Percentiles rank a stretch among this genome's conserved stretches.
phyloP scores from a whole-genome alignment of 2,797 vertebrate species.

The Chrosomus eos region DNA sequence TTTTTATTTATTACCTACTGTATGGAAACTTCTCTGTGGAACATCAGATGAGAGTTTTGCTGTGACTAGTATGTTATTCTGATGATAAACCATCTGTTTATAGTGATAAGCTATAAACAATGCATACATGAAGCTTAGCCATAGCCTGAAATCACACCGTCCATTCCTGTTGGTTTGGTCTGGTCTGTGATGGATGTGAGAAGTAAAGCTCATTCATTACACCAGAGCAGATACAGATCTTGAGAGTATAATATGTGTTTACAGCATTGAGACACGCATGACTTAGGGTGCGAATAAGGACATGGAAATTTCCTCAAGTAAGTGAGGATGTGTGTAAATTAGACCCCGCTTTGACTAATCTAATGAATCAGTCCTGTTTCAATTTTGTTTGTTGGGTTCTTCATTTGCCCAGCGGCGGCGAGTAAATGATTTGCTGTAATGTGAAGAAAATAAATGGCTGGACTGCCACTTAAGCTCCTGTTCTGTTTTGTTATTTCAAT shows the following conservation, averaged over 20 bases:
- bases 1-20: not conserved
- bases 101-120: slow-evolving; percentile 7
- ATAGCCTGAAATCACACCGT: slow-evolving; percentile 9
- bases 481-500: slow-evolving; percentile 31
- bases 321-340: slow-evolving; percentile 34
- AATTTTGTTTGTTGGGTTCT: slow-evolving; percentile 20
- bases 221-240: slow-evolving; percentile 30
- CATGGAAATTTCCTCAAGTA: slow-evolving; percentile 23
- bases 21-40: not conserved
- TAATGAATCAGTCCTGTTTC: slow-evolving; percentile 24
- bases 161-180: slow-evolving; percentile 40
- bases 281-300: not conserved
- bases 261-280: not conserved
- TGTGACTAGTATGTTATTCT: not conserved
- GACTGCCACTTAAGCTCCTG: slow-evolving; percentile 21
- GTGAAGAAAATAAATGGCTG: slow-evolving; percentile 31
- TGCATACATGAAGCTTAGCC: slow-evolving; percentile 3
- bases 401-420: slow-evolving; percentile 15
- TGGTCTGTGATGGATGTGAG: slow-evolving; percentile 39
- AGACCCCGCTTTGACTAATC: slow-evolving; percentile 21
- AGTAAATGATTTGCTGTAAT: slow-evolving; percentile 36
- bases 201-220: slow-evolving; percentile 32
- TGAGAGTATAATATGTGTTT: slow-evolving; percentile 16
- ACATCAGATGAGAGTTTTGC: not conserved
- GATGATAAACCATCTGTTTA: slow-evolving; percentile 27